These are phyloP conservation scores for Graptemys geographica DNA, from an alignment of 2,797 vertebrate species.

Conservation along the genomic window DNA sequence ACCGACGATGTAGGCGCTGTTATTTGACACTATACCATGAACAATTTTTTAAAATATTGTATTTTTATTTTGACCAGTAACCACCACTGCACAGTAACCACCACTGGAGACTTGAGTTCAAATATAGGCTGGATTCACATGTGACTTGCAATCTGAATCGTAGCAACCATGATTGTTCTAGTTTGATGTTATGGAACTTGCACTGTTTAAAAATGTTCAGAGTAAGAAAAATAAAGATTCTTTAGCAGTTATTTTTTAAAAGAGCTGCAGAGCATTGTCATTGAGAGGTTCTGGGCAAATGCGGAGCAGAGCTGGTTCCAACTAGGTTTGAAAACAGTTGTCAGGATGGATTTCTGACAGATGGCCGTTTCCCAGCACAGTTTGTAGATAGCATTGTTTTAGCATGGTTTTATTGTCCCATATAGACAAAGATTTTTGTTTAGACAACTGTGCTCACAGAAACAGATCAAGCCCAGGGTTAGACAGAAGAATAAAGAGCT, in stretches of 20 bases:
- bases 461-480: neutral
- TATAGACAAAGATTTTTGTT: neutral
- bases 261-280: neutral
- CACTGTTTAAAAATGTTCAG: neutral
- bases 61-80: accelerated
- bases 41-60: neutral
- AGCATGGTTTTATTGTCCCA: neutral
- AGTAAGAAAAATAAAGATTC: neutral
- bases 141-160: accelerated
- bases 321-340: neutral
- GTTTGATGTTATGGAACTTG: accelerated
- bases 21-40: neutral
- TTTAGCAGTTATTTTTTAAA: neutral
- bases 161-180: neutral
- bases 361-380: neutral
- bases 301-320: neutral
- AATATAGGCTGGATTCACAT: neutral
- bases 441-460: neutral
- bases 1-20: neutral
- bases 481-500: neutral
- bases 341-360: neutral
- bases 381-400: neutral
- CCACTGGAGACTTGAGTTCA: accelerated
- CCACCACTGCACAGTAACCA: accelerated
- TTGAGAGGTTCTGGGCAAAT: neutral